Percentiles rank a stretch among this genome's conserved stretches.
Conservation (phyloP, 2,888 invertebrate species). For the Chironomus riparius region DNA sequence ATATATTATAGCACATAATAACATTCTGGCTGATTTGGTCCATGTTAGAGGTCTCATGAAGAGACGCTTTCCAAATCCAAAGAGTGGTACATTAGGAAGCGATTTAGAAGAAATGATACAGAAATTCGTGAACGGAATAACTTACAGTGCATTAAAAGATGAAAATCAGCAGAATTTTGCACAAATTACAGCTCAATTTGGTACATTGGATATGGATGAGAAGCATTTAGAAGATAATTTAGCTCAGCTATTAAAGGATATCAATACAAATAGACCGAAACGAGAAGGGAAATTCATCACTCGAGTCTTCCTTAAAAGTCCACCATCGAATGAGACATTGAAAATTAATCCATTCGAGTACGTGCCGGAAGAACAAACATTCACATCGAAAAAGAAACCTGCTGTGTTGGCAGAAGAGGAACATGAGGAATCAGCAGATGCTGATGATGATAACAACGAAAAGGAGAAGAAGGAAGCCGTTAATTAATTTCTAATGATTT, state of each 20-base stretch:
- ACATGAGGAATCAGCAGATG: background rate
- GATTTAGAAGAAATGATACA: slow-evolving; percentile 54
- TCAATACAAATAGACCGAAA: slow-evolving; percentile 56
- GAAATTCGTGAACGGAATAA: slow-evolving; percentile 60
- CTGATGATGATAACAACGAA: background rate
- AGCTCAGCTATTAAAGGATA: slow-evolving; percentile 52
- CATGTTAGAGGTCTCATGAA: slow-evolving; percentile 69
- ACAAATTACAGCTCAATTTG: slow-evolving; percentile 54
- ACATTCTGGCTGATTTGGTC: slow-evolving; percentile 67
- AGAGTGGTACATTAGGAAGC: slow-evolving; percentile 55
- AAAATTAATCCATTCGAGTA: slow-evolving; percentile 56
- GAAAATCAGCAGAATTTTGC: slow-evolving; percentile 64
- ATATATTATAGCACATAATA: slow-evolving; percentile 66
- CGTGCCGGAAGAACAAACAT: slow-evolving; percentile 36
- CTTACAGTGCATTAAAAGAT: slow-evolving; percentile 57
- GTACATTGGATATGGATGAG: slow-evolving; percentile 66
- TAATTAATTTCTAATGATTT: slow-evolving; percentile 6
- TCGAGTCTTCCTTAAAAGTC: slow-evolving; percentile 54
- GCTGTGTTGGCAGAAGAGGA: background rate
- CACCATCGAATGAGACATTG: slow-evolving; percentile 56
- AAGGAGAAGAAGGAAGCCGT: slow-evolving; percentile 13
- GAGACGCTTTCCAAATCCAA: slow-evolving; percentile 61
- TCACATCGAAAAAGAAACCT: background rate
- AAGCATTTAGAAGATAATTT: slow-evolving; percentile 66
- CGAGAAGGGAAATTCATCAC: slow-evolving; percentile 61